phyloP scores from a whole-genome alignment of 2,888 invertebrate genomes.

The Sialis lutaria region DNA sequence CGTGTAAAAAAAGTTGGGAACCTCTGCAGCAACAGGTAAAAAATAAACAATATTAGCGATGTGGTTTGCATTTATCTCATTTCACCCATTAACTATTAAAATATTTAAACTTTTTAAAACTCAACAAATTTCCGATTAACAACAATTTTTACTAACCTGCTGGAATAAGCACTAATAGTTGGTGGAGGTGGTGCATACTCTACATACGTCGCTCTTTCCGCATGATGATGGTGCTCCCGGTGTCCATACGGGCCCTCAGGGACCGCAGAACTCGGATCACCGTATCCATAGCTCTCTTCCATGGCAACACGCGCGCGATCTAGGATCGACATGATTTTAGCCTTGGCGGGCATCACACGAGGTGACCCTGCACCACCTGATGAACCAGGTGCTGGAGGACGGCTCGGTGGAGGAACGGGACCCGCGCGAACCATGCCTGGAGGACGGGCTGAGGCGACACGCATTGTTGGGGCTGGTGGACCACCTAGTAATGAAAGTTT shows the following conservation, averaged over 20 bases:
- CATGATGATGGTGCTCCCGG: slow-evolving; percentile 8
- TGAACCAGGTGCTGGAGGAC: slow-evolving; percentile 19
- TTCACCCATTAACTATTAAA: not conserved
- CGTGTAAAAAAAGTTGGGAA: too few species aligned
- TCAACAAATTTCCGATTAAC: not conserved
- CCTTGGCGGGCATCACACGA: slow-evolving; percentile 46
- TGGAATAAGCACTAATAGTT: slow-evolving; percentile 11
- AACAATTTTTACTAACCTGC: slow-evolving; percentile 1
- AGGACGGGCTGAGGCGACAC: slow-evolving; percentile 5
- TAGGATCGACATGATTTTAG: slow-evolving; percentile 69
- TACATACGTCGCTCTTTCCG: slow-evolving; percentile 7
- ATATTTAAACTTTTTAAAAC: not conserved
- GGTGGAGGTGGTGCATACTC: slow-evolving; percentile 8
- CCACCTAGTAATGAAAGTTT: not conserved
- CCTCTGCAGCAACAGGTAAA: not conserved
- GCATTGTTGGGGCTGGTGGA: not conserved
- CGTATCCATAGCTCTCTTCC: slow-evolving; percentile 55
- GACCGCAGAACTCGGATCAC: not conserved
- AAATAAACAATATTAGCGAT: not conserved
- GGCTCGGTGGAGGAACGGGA: slow-evolving; percentile 15
- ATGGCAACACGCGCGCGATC: slow-evolving; percentile 68
- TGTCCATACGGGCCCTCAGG: slow-evolving; percentile 6
- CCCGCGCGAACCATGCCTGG: slow-evolving; percentile 23
- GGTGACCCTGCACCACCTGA: slow-evolving; percentile 28
- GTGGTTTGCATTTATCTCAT: too few species aligned